Evolutionary conservation across 2,888 invertebrate genomes (phyloP).

Genomic region (Lepetodrilus schrolli): DNA sequence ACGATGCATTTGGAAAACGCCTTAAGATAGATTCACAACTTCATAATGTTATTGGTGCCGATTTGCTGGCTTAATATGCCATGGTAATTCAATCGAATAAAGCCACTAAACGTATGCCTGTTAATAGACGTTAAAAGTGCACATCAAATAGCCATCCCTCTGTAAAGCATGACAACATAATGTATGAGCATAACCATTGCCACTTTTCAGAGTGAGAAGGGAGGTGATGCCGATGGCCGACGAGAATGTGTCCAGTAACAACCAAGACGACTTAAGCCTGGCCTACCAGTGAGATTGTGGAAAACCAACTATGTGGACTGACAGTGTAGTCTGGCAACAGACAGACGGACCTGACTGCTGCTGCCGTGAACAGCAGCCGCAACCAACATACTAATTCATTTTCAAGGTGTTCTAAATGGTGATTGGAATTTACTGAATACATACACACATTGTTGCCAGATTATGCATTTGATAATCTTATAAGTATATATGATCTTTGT

Average conservation of each 20-base stretch:
- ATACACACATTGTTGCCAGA: conserved; percentile 4
- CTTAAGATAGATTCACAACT: too few relatives aligned
- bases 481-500: conserved; percentile 13
- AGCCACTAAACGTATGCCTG: too few relatives aligned
- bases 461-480: background rate
- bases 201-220: too few relatives aligned
- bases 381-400: conserved; percentile 12
- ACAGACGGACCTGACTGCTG: conserved; percentile 9
- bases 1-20: too few relatives aligned
- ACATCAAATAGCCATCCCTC: too few relatives aligned
- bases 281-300: conserved; percentile 22
- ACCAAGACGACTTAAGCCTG: background rate
- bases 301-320: conserved; percentile 24
- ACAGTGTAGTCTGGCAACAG: conserved; percentile 19
- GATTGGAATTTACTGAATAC: conserved; percentile 6
- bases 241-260: background rate
- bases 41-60: too few relatives aligned
- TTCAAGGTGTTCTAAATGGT: conserved; percentile 22
- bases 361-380: background rate
- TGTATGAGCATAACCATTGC: background rate
- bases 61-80: too few relatives aligned
- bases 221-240: background rate
- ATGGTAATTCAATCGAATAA: too few relatives aligned
- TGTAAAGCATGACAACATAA: too few relatives aligned
- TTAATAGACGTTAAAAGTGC: too few relatives aligned